Percentiles rank a stretch among this genome's conserved stretches.
phyloP scores from a whole-genome alignment of 1,140 invertebrate species.

The Ephestia elutella region DNA sequence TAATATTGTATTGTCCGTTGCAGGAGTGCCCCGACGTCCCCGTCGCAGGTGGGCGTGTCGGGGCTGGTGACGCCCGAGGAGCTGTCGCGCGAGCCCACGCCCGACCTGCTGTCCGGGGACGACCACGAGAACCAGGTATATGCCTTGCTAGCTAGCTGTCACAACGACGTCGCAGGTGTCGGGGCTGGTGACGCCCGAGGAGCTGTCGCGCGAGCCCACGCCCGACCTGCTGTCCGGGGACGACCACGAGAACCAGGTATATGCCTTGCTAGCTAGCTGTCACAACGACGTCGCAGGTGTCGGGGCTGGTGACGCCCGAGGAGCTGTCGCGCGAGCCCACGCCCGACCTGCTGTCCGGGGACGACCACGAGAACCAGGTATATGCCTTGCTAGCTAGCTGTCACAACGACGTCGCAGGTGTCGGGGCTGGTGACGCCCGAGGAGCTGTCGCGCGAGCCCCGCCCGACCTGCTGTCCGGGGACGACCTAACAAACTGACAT shows the following conservation, averaged over 20 bases:
- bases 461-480: slow-evolving; percentile 76
- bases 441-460: slow-evolving; percentile 88
- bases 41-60: slow-evolving; percentile 89
- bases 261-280: background rate
- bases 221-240: slow-evolving; percentile 77
- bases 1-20: slow-evolving; percentile 17
- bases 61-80: slow-evolving; percentile 92
- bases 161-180: slow-evolving; percentile 84
- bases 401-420: slow-evolving; percentile 82
- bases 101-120: slow-evolving; percentile 76
- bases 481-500: slow-evolving; percentile 50
- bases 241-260: slow-evolving; percentile 71
- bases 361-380: slow-evolving; percentile 72
- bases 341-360: slow-evolving; percentile 76
- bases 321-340: slow-evolving; percentile 90
- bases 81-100: slow-evolving; percentile 88
- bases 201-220: slow-evolving; percentile 88
- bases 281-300: slow-evolving; percentile 83
- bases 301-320: slow-evolving; percentile 90
- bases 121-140: slow-evolving; percentile 70
- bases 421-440: slow-evolving; percentile 91
- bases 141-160: background rate
- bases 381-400: background rate
- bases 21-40: slow-evolving; percentile 94
- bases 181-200: slow-evolving; percentile 91